These are phyloP conservation scores for Pipistrellus kuhlii DNA, from an alignment of 2,797 vertebrate genomes.

Conservation along the genomic window DNA sequence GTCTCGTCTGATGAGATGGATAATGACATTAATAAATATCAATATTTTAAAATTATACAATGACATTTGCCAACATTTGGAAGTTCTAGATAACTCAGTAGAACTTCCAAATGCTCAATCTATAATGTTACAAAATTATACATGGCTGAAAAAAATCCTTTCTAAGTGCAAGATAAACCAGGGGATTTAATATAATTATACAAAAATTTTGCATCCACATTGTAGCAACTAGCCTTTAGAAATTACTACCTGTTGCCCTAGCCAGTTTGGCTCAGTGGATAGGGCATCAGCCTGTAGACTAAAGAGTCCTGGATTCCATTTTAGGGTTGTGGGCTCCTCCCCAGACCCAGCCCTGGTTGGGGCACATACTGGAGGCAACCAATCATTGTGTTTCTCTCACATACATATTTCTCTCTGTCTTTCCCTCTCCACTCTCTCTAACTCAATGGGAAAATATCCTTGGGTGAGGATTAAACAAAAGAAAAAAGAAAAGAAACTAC, in stretches of 20 bases:
- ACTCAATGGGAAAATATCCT: no score
- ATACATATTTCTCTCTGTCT: no score
- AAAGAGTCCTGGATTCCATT: no score
- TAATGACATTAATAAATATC: not conserved
- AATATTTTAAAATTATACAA: conserved; percentile 4
- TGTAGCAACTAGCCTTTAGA: conserved; percentile 42
- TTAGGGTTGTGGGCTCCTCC: no score
- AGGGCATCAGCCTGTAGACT: no score
- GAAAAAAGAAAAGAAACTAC: not conserved
- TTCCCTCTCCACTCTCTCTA: no score
- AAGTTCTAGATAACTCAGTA: conserved; percentile 10
- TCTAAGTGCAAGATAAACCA: not conserved
- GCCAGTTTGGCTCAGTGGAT: no score
- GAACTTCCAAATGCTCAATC: not conserved
- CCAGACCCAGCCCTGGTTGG: no score
- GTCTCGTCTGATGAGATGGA: not conserved
- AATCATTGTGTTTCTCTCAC: no score
- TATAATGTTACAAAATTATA: conserved; percentile 4
- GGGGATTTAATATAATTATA: not conserved
- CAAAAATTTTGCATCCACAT: not conserved
- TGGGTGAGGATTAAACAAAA: no score
- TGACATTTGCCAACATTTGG: not conserved
- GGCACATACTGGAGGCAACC: no score
- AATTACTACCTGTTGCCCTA: not conserved
- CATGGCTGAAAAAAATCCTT: conserved; percentile 39